A percentile compares a stretch with the other conserved stretches of the same genome.
Conservation (phyloP, 2,888 invertebrate genomes). For the Drosophila robusta region DNA sequence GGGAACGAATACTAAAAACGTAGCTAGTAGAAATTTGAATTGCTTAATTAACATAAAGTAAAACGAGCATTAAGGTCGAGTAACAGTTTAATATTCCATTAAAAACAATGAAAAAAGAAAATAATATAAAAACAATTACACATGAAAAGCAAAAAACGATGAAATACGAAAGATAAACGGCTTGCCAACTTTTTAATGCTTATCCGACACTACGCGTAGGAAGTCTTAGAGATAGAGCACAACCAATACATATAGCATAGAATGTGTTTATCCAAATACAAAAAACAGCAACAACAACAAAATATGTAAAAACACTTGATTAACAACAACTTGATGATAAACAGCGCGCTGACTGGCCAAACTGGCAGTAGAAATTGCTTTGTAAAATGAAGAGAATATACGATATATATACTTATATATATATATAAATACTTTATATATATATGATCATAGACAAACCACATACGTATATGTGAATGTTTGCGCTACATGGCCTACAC, state of each 20-base stretch:
- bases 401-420: constrained; percentile 32
- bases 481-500: constrained; percentile 50
- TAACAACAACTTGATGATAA: constrained; percentile 41
- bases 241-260: constrained; percentile 62
- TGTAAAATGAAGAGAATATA: constrained; percentile 63
- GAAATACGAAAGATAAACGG: constrained; percentile 45
- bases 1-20: constrained; percentile 49
- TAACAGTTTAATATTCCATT: constrained; percentile 73
- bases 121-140: constrained; percentile 7
- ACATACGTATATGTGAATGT: constrained; percentile 37
- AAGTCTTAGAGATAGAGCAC: constrained; percentile 69
- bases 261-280: constrained; percentile 52
- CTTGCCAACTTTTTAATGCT: constrained; percentile 74
- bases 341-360: constrained; percentile 27
- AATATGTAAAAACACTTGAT: constrained; percentile 72
- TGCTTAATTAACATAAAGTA: constrained; percentile 62
- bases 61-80: constrained; percentile 42
- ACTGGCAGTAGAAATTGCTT: constrained; percentile 49
- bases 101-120: constrained; percentile 10
- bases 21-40: constrained; percentile 77
- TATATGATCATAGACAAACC: constrained; percentile 34
- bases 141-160: constrained; percentile 40
- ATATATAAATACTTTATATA: constrained; percentile 25
- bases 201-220: constrained; percentile 72
- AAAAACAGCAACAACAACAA: constrained; percentile 36